Base-by-base conservation (phyloP, 2,888 invertebrate species). In the Thymelicus lineola region DNA sequence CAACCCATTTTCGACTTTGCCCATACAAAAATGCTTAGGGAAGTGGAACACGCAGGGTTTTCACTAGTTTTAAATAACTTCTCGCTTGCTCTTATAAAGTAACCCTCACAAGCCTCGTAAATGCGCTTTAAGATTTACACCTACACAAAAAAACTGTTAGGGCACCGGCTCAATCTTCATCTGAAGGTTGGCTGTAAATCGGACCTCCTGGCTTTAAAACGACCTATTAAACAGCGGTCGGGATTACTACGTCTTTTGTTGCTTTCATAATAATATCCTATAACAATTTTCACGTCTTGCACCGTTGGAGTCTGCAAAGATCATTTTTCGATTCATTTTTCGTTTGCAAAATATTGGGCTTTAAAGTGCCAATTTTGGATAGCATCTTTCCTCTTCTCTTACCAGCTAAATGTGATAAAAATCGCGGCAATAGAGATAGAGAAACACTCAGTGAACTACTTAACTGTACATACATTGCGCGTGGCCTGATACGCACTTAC, bases 61-160 rank as follows among this genome's bases (percentile, higher is more conserved):
- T 14, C 10, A 9, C 12, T 1, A 2, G 7, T 48, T n/a, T 15
- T 48, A 15, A 48, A 48, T 55, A 9, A 28, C 12, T 35, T 35
- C 38, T 66, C 86, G 86, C 87, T 76, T 6, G 1, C 73, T 75
- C 81, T 76, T 74, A 61, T 75, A 50, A 67, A 73, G 74, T 82
- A 75, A 46, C 55, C 80, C 82, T 62, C 46, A 74, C 74, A 72
- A 71, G 74, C 78, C 75, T 89, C 91, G 88, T 92, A 91, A 93
- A 92, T 77, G 78, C 76, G 82, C 81, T 77, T 81, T 84, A 86
- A 90, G 90, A 91, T 92, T 92, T 91, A 92, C 85, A 87, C 89
- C 85, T 86, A 92, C 91, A 91, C 91, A 93, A 91, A 92, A 92
- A 92, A 90, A 90, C 92, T 87, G 90, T 92, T 92, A 92, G 85